A percentile compares a stretch with the other conserved stretches of the same genome.
These are phyloP conservation scores for Drosophila gunungcola DNA, from an alignment of 1,140 invertebrate genomes.

Conservation along the genomic window DNA sequence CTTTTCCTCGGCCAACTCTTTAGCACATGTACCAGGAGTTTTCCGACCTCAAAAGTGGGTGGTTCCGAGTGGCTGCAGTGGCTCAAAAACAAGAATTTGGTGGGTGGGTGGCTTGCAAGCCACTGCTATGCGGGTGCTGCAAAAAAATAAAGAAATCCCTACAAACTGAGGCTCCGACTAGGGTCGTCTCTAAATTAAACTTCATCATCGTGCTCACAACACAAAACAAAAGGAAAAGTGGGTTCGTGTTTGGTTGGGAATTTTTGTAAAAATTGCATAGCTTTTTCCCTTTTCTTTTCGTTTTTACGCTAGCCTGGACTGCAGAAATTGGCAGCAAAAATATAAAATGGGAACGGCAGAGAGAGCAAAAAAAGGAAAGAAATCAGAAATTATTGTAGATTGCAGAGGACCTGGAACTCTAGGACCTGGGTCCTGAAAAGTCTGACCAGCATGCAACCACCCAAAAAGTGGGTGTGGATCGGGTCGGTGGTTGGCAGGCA, in stretches of 20 bases:
- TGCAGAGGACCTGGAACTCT: slow-evolving; percentile 43
- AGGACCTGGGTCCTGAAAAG: slow-evolving; percentile 23
- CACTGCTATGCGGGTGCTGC: slow-evolving; percentile 32
- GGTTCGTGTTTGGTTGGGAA: slow-evolving; percentile 47
- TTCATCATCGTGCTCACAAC: slow-evolving; percentile 67
- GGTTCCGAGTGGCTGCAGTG: slow-evolving; percentile 20
- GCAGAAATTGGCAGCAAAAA: slow-evolving; percentile 78
- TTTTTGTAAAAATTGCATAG: slow-evolving; percentile 78
- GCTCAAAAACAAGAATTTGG: not conserved
- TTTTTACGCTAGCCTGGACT: slow-evolving; percentile 52
- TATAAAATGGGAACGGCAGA: slow-evolving; percentile 46
- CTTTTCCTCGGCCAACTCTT: slow-evolving; percentile 9
- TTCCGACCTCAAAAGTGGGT: slow-evolving; percentile 17
- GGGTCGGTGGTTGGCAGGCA: not conserved
- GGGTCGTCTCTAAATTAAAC: slow-evolving; percentile 80
- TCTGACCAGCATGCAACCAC: slow-evolving; percentile 75
- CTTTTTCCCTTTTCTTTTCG: slow-evolving; percentile 6
- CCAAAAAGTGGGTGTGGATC: slow-evolving; percentile 16
- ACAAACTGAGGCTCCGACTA: slow-evolving; percentile 48
- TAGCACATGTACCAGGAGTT: slow-evolving; percentile 9
- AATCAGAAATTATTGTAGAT: slow-evolving; percentile 83
- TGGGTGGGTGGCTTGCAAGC: no score
- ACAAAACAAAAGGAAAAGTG: slow-evolving; percentile 53
- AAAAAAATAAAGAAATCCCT: not conserved
- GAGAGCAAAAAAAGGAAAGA: slow-evolving; percentile 67